phyloP scores from a whole-genome alignment of 2,113 vertebrate genomes.

The Grantiella picta region DNA sequence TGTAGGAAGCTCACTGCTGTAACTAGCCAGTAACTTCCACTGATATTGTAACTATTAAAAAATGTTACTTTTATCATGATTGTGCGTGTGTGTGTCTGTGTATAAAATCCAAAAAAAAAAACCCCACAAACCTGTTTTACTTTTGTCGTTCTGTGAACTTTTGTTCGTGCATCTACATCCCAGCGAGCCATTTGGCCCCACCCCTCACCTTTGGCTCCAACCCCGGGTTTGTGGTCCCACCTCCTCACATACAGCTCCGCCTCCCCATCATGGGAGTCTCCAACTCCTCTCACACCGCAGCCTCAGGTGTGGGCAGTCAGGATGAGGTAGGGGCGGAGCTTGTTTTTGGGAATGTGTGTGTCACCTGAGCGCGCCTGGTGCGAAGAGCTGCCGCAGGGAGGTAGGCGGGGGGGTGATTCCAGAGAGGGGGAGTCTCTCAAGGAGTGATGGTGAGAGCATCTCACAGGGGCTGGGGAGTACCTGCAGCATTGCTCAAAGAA shows the following conservation, averaged over 20 bases:
- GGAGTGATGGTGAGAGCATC: too few relatives aligned
- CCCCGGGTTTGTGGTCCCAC: not conserved
- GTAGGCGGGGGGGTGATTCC: too few relatives aligned
- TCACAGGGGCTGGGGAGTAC: too few relatives aligned
- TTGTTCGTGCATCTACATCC: fast-evolving
- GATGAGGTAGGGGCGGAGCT: too few relatives aligned
- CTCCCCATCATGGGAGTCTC: not conserved
- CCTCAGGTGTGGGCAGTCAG: too few relatives aligned
- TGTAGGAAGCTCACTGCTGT: not conserved
- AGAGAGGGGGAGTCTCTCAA: too few relatives aligned
- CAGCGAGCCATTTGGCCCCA: not conserved
- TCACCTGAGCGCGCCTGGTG: too few relatives aligned
- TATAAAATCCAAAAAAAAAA: not conserved
- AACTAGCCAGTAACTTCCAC: not conserved
- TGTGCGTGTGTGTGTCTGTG: too few relatives aligned
- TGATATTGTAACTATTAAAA: not conserved
- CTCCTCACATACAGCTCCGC: too few relatives aligned
- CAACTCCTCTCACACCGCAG: not conserved
- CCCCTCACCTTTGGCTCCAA: not conserved
- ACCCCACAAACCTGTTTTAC: not conserved
- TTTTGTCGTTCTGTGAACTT: not conserved
- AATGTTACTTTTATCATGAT: not conserved
- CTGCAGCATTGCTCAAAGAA: not conserved
- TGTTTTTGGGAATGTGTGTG: too few relatives aligned
- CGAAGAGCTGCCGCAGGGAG: too few relatives aligned